Evolutionary conservation across 2,888 invertebrate species (phyloP).

Genomic region (Drepana falcataria): DNA sequence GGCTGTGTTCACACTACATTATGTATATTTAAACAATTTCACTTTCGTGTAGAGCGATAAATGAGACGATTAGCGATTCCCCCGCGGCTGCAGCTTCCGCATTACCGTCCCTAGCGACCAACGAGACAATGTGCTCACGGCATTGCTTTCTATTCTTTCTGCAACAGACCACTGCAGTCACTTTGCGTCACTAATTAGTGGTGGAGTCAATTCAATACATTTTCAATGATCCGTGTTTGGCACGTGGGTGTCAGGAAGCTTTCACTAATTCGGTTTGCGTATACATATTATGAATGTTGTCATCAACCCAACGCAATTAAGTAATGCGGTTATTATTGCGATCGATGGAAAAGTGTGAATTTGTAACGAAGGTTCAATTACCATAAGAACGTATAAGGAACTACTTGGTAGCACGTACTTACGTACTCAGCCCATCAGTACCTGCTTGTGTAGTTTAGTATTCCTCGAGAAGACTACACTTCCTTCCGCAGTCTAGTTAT

Average conservation of each 20-base stretch:
- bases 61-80: slow-evolving; percentile 60
- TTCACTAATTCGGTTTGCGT: slow-evolving; percentile 33
- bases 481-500: slow-evolving; percentile 28
- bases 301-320: neutral
- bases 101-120: slow-evolving; percentile 41
- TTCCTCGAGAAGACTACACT: slow-evolving; percentile 18
- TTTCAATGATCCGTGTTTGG: slow-evolving; percentile 21
- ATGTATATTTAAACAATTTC: slow-evolving; percentile 52
- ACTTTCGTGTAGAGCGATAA: slow-evolving; percentile 60
- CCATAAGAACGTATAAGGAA: neutral
- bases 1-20: slow-evolving; percentile 28
- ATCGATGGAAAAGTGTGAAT: neutral
- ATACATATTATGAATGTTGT: slow-evolving; percentile 13
- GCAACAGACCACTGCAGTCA: slow-evolving; percentile 22
- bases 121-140: slow-evolving; percentile 29
- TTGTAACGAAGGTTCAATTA: neutral
- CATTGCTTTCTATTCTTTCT: slow-evolving; percentile 39
- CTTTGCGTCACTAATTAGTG: slow-evolving; percentile 35
- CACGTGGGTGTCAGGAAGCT: slow-evolving; percentile 33
- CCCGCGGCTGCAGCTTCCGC: slow-evolving; percentile 57
- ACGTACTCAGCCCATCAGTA: neutral
- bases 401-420: neutral
- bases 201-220: slow-evolving; percentile 42
- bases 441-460: slow-evolving; percentile 4
- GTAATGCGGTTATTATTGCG: neutral